A percentile compares a stretch with the other conserved stretches of the same genome.
phyloP scores from a whole-genome alignment of 1,140 invertebrate genomes.

The Luehdorfia chinensis region DNA sequence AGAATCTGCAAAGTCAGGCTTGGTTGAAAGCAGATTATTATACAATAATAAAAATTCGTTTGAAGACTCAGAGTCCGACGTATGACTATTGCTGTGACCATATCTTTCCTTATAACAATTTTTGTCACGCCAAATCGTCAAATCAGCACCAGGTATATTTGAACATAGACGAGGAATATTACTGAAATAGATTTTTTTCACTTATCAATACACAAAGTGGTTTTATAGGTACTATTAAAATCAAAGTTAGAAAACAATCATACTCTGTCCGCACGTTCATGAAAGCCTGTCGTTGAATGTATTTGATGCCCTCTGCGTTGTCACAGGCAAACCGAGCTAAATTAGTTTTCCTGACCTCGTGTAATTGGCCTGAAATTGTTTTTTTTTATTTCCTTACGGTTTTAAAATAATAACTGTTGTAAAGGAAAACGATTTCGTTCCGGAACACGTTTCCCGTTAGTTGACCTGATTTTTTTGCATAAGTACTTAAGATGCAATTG shows the following conservation, averaged over 20 bases:
- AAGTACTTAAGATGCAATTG: no score
- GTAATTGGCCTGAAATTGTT: slow-evolving; percentile 81
- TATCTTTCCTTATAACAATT: slow-evolving; percentile 25
- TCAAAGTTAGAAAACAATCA: slow-evolving; percentile 8
- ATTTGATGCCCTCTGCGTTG: slow-evolving; percentile 83
- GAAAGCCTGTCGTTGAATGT: slow-evolving; percentile 44
- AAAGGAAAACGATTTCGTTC: slow-evolving; percentile 16
- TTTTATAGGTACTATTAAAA: no score
- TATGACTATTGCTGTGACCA: no score
- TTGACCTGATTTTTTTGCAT: no score
- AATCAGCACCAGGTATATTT: slow-evolving; percentile 29
- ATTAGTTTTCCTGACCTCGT: slow-evolving; percentile 89
- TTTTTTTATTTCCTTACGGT: slow-evolving; percentile 11
- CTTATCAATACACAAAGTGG: no score
- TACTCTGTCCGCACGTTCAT: slow-evolving; percentile 33
- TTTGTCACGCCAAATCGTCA: slow-evolving; percentile 35
- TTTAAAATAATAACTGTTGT: slow-evolving; percentile 16
- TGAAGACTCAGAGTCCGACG: neutral
- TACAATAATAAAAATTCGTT: slow-evolving; percentile 7
- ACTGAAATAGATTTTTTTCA: slow-evolving; percentile 32
- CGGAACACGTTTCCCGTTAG: no score
- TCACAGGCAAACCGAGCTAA: slow-evolving; percentile 90
- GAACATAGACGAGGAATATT: slow-evolving; percentile 36
- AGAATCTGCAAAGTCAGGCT: neutral
- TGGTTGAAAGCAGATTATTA: neutral